Evolutionary conservation across 1,140 invertebrate species (phyloP).

Genomic region (Adoxophyes honmai): DNA sequence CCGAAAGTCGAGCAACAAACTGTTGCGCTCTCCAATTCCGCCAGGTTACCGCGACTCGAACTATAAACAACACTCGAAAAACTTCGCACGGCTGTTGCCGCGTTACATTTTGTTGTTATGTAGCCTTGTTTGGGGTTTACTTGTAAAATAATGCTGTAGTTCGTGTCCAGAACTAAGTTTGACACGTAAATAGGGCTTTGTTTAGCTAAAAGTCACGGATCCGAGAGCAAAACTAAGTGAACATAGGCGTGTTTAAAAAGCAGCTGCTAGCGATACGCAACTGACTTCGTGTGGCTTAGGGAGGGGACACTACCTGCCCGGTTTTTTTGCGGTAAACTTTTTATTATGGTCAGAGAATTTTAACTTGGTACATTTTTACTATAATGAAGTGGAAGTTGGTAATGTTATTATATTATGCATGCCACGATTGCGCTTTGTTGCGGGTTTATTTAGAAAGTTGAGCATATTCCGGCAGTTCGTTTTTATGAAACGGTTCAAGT

Average conservation of each 20-base stretch:
- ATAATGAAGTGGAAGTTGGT: too few species aligned
- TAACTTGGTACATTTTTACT: too few species aligned
- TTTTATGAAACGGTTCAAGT: too few species aligned
- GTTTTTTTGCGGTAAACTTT: neutral
- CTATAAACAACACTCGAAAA: slow-evolving; percentile 59
- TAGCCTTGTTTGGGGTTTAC: slow-evolving; percentile 41
- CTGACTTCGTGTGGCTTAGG: slow-evolving; percentile 37
- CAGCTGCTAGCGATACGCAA: slow-evolving; percentile 18
- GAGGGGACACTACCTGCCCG: slow-evolving; percentile 32
- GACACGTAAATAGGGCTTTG: slow-evolving; percentile 53
- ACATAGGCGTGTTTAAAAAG: slow-evolving; percentile 21
- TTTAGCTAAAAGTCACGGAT: slow-evolving; percentile 54
- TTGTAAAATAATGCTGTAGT: slow-evolving; percentile 38
- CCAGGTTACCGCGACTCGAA: slow-evolving; percentile 38
- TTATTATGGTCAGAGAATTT: neutral
- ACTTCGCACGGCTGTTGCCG: slow-evolving; percentile 47
- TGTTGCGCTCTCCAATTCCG: slow-evolving; percentile 43
- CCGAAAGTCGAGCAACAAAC: slow-evolving; percentile 26
- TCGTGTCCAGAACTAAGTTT: slow-evolving; percentile 47
- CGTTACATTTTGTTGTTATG: slow-evolving; percentile 44
- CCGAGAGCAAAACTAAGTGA: slow-evolving; percentile 14
- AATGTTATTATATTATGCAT: too few species aligned
- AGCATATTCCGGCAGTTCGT: too few species aligned
- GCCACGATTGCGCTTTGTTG: too few species aligned
- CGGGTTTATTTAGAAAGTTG: too few species aligned